Percentiles rank a stretch among this genome's conserved stretches.
phyloP scores from a whole-genome alignment of 2,888 invertebrate genomes.

The Vanessa cardui region DNA sequence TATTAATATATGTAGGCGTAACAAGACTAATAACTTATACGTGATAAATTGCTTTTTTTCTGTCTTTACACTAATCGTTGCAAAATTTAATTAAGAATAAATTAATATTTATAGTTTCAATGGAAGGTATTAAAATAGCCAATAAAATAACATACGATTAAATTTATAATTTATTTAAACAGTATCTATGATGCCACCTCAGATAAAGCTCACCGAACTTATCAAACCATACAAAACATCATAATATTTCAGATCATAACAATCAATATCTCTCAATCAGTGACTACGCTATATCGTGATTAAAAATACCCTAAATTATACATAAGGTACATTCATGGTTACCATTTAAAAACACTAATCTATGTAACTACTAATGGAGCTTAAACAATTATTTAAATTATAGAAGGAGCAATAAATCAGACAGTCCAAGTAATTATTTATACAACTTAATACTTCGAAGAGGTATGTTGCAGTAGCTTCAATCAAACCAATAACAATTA shows the following conservation, averaged over 20 bases:
- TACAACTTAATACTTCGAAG: no score
- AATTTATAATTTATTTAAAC: conserved; percentile 39
- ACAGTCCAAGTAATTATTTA: not conserved
- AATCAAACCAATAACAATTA: no score
- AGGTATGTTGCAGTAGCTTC: no score
- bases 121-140: not conserved
- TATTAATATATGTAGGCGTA: no score
- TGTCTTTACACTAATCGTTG: no score
- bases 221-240: conserved; percentile 18
- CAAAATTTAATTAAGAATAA: no score
- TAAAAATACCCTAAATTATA: conserved; percentile 16
- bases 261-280: conserved; percentile 20
- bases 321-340: conserved; percentile 20
- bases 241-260: conserved; percentile 19
- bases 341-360: conserved; percentile 18
- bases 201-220: conserved; percentile 36
- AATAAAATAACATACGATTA: conserved; percentile 12
- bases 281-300: not conserved
- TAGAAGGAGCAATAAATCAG: conserved; percentile 17
- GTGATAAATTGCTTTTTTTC: no score
- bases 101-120: no score
- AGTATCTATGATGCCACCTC: conserved; percentile 36
- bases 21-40: no score
- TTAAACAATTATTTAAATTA: conserved; percentile 5
- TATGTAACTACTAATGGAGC: conserved; percentile 14